phyloP scores from a whole-genome alignment of 2,113 vertebrate genomes.

The Catharus bicknelli region DNA sequence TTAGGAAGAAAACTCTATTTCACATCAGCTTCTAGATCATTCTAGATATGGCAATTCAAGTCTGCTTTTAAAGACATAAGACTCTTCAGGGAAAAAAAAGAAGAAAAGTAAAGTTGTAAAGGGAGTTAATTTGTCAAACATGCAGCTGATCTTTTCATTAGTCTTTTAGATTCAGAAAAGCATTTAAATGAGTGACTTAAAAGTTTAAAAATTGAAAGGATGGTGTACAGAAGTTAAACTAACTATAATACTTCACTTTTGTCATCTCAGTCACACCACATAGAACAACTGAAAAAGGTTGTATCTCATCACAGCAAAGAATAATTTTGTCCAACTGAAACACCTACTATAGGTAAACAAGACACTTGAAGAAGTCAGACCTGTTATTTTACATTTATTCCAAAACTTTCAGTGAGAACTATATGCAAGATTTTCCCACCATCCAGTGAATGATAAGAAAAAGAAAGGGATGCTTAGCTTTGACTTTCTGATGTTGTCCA shows the following conservation, averaged over 20 bases:
- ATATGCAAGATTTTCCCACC: not conserved
- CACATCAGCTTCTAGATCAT: not conserved
- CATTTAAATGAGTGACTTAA: not conserved
- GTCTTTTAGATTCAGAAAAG: not conserved
- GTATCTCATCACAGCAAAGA: not conserved
- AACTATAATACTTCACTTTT: not conserved
- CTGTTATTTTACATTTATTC: not conserved
- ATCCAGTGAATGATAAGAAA: not conserved
- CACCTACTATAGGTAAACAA: not conserved
- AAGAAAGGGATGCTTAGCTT: not conserved
- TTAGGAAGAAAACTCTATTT: not conserved
- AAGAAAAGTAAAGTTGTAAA: not conserved
- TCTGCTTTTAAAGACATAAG: not conserved
- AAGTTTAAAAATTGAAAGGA: not conserved
- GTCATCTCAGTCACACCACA: not conserved
- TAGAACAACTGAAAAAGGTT: not conserved
- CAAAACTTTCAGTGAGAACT: not conserved
- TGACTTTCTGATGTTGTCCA: not conserved
- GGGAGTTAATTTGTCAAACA: constrained; percentile 15
- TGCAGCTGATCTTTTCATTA: not conserved
- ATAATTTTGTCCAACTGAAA: not conserved
- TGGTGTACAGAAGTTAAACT: not conserved
- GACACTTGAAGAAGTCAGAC: not conserved
- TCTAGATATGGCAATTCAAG: not conserved
- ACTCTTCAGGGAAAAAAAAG: not conserved